These are phyloP conservation scores for Coptotermes formosanus DNA, from an alignment of 1,140 invertebrate species.

Conservation along the genomic window DNA sequence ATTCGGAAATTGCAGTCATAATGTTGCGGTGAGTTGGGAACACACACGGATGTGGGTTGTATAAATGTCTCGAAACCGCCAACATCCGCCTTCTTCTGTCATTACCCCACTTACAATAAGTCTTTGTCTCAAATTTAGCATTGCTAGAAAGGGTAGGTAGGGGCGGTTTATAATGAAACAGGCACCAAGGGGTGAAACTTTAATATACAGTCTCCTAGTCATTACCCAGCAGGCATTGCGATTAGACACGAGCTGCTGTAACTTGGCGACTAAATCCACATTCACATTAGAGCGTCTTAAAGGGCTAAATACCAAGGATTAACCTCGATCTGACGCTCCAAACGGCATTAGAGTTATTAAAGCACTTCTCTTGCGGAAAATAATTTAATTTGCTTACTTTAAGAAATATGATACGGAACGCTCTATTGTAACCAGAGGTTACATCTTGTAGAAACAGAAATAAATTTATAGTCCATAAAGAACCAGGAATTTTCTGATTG, in stretches of 20 bases:
- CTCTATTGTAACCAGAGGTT: too few species aligned
- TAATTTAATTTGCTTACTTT: too few species aligned
- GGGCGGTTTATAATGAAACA: slow-evolving; percentile 11
- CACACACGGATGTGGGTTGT: background rate
- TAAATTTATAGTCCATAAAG: too few species aligned
- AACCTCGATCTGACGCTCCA: too few species aligned
- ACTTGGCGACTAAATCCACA: background rate
- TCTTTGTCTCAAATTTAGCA: slow-evolving; percentile 16
- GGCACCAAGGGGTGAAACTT: background rate
- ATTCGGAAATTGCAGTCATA: background rate
- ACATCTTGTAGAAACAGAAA: too few species aligned
- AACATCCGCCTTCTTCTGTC: background rate
- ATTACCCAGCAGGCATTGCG: background rate
- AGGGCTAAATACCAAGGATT: too few species aligned
- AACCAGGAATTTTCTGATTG: too few species aligned
- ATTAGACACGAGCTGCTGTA: background rate
- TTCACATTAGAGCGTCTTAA: background rate
- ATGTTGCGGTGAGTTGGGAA: background rate
- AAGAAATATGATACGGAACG: too few species aligned
- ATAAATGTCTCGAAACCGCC: background rate
- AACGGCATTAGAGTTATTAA: too few species aligned
- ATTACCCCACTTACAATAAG: background rate
- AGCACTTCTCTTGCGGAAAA: too few species aligned
- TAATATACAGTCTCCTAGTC: slow-evolving; percentile 9
- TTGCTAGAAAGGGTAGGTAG: background rate